phyloP scores from a whole-genome alignment of 2,888 invertebrate genomes.

The Morinoia aosen region DNA sequence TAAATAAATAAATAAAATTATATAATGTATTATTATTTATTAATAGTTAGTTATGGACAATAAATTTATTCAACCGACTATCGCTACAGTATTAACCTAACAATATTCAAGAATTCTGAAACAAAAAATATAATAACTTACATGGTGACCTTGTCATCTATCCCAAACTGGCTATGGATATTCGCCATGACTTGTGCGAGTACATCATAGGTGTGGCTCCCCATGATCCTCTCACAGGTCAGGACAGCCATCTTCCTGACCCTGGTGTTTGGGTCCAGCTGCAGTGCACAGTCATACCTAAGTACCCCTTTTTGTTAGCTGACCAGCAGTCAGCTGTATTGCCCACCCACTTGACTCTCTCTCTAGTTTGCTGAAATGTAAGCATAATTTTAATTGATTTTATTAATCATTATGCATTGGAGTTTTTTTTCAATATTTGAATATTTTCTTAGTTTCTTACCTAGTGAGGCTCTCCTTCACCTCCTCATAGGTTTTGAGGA shows the following conservation, averaged over 20 bases:
- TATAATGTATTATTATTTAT: background rate
- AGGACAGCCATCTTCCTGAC: constrained; percentile 57
- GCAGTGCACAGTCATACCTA: constrained; percentile 61
- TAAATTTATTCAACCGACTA: background rate
- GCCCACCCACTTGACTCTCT: constrained; percentile 57
- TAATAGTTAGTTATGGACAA: background rate
- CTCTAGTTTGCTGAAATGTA: constrained; percentile 54
- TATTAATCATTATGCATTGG: no score
- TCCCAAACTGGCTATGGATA: constrained; percentile 51
- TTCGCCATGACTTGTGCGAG: constrained; percentile 56
- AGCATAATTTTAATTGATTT: background rate
- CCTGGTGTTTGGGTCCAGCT: constrained; percentile 54
- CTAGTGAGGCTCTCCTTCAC: no score
- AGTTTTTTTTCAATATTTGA: no score
- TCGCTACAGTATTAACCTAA: no score
- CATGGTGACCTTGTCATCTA: constrained; percentile 39
- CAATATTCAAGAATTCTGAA: no score
- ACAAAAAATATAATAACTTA: no score
- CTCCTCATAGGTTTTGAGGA: no score
- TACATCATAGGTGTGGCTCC: constrained; percentile 57
- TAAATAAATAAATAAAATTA: background rate
- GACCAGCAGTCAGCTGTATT: constrained; percentile 61
- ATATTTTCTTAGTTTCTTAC: no score
- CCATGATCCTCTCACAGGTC: constrained; percentile 52
- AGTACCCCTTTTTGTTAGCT: constrained; percentile 56